phyloP scores from a whole-genome alignment of 2,888 invertebrate genomes.

The Hemicrepidius hirtus region DNA sequence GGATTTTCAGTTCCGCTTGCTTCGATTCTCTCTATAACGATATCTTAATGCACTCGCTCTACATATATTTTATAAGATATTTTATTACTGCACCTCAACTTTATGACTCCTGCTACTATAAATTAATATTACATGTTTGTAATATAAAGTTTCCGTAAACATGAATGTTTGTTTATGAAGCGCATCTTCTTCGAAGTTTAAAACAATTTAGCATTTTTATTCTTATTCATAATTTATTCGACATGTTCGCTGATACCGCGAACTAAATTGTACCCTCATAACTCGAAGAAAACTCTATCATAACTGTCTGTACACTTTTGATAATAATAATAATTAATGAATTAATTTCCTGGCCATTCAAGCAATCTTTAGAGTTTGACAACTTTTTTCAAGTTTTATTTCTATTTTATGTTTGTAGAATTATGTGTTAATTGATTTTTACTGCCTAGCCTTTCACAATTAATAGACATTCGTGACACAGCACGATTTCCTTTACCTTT shows the following conservation, averaged over 20 bases:
- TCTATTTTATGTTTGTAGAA: too few relatives aligned
- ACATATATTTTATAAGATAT: slow-evolving; percentile 31
- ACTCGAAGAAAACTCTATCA: too few relatives aligned
- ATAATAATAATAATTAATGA: too few relatives aligned
- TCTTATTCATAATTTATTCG: slow-evolving; percentile 42
- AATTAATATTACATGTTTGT: slow-evolving; percentile 59
- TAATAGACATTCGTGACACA: too few relatives aligned
- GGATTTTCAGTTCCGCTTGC: slow-evolving; percentile 49
- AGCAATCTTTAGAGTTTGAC: too few relatives aligned
- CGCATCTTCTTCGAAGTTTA: slow-evolving; percentile 49
- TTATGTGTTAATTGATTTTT: too few relatives aligned
- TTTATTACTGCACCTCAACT: slow-evolving; percentile 53
- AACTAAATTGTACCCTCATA: background rate
- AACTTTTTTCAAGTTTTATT: too few relatives aligned
- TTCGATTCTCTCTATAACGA: slow-evolving; percentile 28
- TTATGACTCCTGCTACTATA: slow-evolving; percentile 53
- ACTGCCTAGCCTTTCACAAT: too few relatives aligned
- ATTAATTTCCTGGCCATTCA: too few relatives aligned
- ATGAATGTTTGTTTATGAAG: slow-evolving; percentile 55
- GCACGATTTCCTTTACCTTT: too few relatives aligned
- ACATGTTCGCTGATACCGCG: slow-evolving; percentile 13
- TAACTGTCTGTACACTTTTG: too few relatives aligned
- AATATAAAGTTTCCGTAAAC: slow-evolving; percentile 58
- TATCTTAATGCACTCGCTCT: slow-evolving; percentile 41
- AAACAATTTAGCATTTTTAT: slow-evolving; percentile 52